These are phyloP conservation scores for Parauchenoglanis ngamensis DNA, from an alignment of 2,797 vertebrate species.

Conservation along the genomic window DNA sequence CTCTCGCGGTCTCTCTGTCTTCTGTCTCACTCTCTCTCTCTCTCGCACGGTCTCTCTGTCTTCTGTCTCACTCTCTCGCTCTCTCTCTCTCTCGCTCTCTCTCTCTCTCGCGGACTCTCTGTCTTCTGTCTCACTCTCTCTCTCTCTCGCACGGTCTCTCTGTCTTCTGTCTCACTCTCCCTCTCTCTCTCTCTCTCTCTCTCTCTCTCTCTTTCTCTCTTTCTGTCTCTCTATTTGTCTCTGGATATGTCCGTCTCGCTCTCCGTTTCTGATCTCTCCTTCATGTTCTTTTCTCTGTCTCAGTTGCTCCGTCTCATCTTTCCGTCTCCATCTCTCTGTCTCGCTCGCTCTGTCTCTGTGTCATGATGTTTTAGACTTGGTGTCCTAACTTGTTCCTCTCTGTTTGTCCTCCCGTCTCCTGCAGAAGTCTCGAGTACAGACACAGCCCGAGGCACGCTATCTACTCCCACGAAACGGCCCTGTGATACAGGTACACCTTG, in stretches of 20 bases:
- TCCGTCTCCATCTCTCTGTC: background rate
- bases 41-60: background rate
- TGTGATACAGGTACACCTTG: slow-evolving; percentile 85
- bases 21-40: background rate
- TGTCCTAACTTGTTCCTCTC: background rate
- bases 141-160: background rate
- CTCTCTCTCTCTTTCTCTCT: background rate
- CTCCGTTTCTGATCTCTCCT: background rate
- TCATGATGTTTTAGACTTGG: background rate
- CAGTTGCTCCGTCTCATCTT: background rate
- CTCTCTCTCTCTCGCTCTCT: background rate
- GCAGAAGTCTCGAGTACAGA: slow-evolving; percentile 91
- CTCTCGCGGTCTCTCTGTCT: background rate
- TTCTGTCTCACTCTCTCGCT: background rate
- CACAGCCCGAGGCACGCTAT: slow-evolving; percentile 87
- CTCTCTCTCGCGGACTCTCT: background rate
- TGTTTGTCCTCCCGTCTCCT: slow-evolving; percentile 22
- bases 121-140: background rate
- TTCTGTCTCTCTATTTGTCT: background rate
- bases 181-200: background rate
- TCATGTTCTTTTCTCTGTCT: slow-evolving; percentile 8
- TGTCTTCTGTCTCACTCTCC: background rate
- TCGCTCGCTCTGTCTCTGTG: background rate
- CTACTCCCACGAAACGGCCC: slow-evolving; percentile 93
- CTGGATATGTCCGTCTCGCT: background rate